Base-by-base conservation (phyloP, 2,797 vertebrate species). In the Spinibarbus caldwelli region DNA sequence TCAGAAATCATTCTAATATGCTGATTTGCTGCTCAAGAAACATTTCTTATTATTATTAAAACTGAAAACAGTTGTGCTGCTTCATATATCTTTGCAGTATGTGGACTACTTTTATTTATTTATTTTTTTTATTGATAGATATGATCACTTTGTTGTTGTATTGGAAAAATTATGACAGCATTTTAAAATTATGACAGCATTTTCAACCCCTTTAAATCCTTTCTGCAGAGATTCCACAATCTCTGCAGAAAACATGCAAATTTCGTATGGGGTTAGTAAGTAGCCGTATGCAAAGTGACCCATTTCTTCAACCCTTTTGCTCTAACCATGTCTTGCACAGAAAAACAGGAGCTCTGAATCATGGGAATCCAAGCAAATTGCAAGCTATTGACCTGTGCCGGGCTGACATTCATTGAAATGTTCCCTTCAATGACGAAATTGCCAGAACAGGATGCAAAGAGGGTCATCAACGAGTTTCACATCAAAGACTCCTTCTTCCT, bases 401-500 rank as follows among this genome's bases (percentile, higher is more conserved):
- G 7, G 45, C 19, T 15, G 43, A 38, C 72, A 17, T 64, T 64
- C 31, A n/a, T 64, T 49, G 29, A 76, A 67, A 77, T 23, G 34
- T 34, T 41, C 43, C n/a, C 43, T 83, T 83, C 17, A 10, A 8
- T 41, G 45, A 52, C 5, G 8, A 77, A 75, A 66, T 64, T 38
- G 3, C 15, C 15, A 31, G n/a, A 52, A 54, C 62, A 8, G 34
- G 62, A 41, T 54, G 82, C 10, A 31, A 31, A 67, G 15, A 67
- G 15, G 41, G 82, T 21, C 57, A 49, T 76, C 59, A 19, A 19
- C 4, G 17, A 77, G 82, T 68, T 84, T 21, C 17, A 23, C 59
- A 77, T 68, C 34, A 68, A 84, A 68, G 45, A 41, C 12, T 49
- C 54, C 31, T 14, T 75, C 29, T 75, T 78, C 54, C 81, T 83